Evolutionary conservation across 2,113 vertebrate genomes (phyloP), one percentile per base, ranked within the genome.

Genomic region (Corythoichthys intestinalis): DNA sequence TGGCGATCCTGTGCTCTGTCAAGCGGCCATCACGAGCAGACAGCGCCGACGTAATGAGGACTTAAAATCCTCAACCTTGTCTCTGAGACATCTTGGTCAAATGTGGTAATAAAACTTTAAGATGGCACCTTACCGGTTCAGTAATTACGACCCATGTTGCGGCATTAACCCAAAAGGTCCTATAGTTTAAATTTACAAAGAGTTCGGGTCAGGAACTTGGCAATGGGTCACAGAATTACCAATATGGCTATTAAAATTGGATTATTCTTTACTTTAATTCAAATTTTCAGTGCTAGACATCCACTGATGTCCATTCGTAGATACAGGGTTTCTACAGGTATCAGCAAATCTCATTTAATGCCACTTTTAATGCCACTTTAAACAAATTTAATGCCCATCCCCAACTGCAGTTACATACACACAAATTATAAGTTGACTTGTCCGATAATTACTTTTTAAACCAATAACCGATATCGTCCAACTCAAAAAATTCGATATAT

Each of bases 11-110:
- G 90, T 85, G 85, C 83, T 87, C 83, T 89, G 90, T 91, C 90
- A 92, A 78, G 81, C 54, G 88, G 79, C 79, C 78, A 71, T 91
- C 86, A 87, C 73, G 52, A 73, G 77, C 61, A 82, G 83, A 86
- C 82, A 85, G 87, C 70, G 37, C 73, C 75, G 39, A 87, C 89
- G 86, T 90, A 90, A 90, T 91, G 89, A 91, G 86, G 83, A 89
- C 83, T 84, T 91, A 83, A 87, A 89, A 87, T 28, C 86, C 86
- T 89, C 89, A 87, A 89, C 86, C 88, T 86, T 85, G 89, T 82
- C 86, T 88, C 84, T 62, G 83, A 86, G 76, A 82, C 73, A 80
- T 68, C 74, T 63, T 10, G 81, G 86, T 87, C 89, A 86, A 87
- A 88, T 79, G 82, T 70, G 77, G 85, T 83, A 86, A 83, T 88